Evolutionary conservation across 1,140 invertebrate genomes (phyloP).

Genomic region (Dreissena polymorpha): DNA sequence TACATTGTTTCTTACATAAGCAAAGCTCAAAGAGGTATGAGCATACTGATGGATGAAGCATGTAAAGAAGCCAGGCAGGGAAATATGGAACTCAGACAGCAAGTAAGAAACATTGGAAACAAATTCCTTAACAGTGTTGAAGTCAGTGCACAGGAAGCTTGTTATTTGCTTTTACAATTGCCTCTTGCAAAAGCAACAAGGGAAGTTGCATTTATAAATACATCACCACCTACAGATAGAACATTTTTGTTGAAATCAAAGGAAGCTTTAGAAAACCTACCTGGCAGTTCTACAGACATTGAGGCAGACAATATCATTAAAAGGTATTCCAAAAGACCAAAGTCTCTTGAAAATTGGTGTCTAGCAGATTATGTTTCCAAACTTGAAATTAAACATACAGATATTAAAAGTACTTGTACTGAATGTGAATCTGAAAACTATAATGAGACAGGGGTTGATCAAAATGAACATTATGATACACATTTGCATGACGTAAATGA

Average conservation of each 20-base stretch:
- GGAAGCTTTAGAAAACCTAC: conserved; percentile 12
- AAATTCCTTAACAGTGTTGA: conserved; percentile 57
- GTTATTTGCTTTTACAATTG: conserved; percentile 56
- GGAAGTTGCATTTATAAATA: conserved; percentile 58
- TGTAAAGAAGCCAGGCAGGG: conserved; percentile 45
- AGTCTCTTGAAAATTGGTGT: conserved; percentile 34
- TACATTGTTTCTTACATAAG: conserved; percentile 56
- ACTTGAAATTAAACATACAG: too few species aligned
- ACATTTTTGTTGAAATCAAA: conserved; percentile 51
- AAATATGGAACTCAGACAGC: conserved; percentile 47
- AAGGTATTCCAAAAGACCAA: conserved; percentile 45
- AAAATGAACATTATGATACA: too few species aligned
- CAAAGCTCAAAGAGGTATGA: conserved; percentile 57
- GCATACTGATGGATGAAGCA: conserved; percentile 43
- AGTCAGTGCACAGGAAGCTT: conserved; percentile 57
- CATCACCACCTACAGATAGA: conserved; percentile 47
- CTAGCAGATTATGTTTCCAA: conserved; percentile 43
- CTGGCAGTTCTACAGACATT: conserved; percentile 42
- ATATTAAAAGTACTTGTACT: too few species aligned
- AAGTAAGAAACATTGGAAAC: conserved; percentile 52
- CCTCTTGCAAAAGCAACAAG: conserved; percentile 42
- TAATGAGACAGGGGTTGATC: too few species aligned
- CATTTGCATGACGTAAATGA: too few species aligned
- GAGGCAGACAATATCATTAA: conserved; percentile 23
- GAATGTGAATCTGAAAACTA: too few species aligned